A percentile compares a stretch with the other conserved stretches of the same genome.
phyloP scores from a whole-genome alignment of 2,797 vertebrate species.

The Gambusia yucatana region DNA sequence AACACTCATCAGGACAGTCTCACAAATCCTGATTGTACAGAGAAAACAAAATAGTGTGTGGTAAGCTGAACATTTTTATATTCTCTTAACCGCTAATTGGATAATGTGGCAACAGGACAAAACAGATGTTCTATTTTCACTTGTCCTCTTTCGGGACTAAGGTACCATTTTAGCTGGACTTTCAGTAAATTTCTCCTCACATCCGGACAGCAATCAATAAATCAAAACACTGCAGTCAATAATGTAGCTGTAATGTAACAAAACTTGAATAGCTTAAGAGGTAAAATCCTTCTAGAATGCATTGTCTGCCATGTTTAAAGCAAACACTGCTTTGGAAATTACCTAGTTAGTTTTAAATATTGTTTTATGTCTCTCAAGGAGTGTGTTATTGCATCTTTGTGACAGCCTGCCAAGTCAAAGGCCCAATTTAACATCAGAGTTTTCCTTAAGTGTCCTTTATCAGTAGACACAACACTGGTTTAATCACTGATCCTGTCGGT shows the following conservation, averaged over 20 bases:
- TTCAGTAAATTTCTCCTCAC: not conserved
- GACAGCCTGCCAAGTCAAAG: not conserved
- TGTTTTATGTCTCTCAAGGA: not conserved
- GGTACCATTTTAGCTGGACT: not conserved
- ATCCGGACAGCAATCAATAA: constrained; percentile 3
- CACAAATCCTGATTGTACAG: constrained; percentile 17
- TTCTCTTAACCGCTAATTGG: constrained; percentile 54
- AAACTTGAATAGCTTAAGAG: not conserved
- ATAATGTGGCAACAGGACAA: constrained; percentile 41
- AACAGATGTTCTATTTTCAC: constrained; percentile 53
- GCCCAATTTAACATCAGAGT: too few species aligned
- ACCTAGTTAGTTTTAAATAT: not conserved
- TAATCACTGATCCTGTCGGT: not conserved
- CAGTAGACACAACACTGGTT: not conserved
- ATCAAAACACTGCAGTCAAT: not conserved
- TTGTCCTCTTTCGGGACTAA: constrained; percentile 25
- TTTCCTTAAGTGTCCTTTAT: not conserved
- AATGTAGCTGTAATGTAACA: not conserved
- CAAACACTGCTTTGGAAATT: not conserved
- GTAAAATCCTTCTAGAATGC: not conserved
- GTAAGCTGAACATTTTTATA: constrained; percentile 26
- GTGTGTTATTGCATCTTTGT: not conserved
- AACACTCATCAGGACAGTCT: constrained; percentile 39
- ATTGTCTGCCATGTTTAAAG: not conserved
- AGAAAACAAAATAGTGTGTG: constrained; percentile 23